phyloP scores from a whole-genome alignment of 2,797 vertebrate species.

The Catamblyrhynchus diadema region DNA sequence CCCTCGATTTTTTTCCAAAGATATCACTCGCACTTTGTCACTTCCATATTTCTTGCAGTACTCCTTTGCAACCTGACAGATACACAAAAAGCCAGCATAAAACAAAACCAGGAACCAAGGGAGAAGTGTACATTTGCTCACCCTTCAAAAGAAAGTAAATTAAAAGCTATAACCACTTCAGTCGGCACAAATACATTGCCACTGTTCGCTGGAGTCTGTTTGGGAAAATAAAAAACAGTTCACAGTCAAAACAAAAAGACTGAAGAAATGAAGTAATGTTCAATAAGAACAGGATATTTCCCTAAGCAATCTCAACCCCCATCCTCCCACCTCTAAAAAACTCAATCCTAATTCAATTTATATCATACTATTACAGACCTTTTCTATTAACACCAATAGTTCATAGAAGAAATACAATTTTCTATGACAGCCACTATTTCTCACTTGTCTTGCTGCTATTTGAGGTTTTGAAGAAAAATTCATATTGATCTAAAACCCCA shows the following conservation, averaged over 20 bases:
- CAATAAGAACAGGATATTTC: not conserved
- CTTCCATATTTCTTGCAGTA: constrained; percentile 87
- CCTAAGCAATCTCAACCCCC: not conserved
- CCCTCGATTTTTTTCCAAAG: constrained; percentile 87
- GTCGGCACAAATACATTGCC: not conserved
- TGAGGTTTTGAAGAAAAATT: not conserved
- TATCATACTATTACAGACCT: not conserved
- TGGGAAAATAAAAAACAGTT: constrained; percentile 33
- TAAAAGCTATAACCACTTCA: constrained; percentile 25
- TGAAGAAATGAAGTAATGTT: not conserved
- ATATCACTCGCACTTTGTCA: constrained; percentile 91
- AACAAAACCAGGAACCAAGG: not conserved
- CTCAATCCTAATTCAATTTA: not conserved
- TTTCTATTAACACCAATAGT: not conserved
- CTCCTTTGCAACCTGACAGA: constrained; percentile 84
- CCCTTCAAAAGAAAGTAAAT: not conserved
- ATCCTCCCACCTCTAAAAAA: not conserved
- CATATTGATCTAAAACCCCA: not conserved
- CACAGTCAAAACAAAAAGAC: not conserved
- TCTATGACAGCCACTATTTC: not conserved
- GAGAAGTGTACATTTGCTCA: not conserved
- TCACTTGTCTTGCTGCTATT: not conserved
- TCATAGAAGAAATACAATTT: not conserved
- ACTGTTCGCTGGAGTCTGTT: not conserved
- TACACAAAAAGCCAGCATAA: constrained; percentile 52